Evolutionary conservation across 2,113 vertebrate genomes (phyloP), one percentile per base, ranked within the genome.

Genomic region (Prionailurus bengalensis): DNA sequence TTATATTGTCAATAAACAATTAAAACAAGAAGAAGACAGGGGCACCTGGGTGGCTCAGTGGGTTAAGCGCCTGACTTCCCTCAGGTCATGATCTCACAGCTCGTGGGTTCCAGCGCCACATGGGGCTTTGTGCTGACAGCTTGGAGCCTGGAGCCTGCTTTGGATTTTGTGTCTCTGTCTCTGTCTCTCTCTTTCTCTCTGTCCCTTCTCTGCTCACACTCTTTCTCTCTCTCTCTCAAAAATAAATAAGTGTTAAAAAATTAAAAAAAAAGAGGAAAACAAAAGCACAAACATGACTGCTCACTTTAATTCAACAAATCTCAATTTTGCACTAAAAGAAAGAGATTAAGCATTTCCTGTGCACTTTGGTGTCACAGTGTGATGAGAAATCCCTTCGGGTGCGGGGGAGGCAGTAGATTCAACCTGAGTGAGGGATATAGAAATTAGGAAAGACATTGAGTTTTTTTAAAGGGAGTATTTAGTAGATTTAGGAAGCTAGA

Each of bases 311-410:
- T 45, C 3, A 45, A 74, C 17, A 74, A 45, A 14, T 45, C 39
- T 45, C 39, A 45, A 74, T 74, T 74, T 45, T 74, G 25, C 73
- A 74, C 73, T 74, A 74, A 45, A 74, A 45, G 12, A 74, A 74
- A 74, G 58, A 93, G 81, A 84, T 94, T 55, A 70, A 97, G 31
- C 29, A 89, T 86, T 95, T 73, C 31, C 91, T 70, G 31, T 51
- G 65, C 68, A 23, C 63, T 90, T 95, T 89, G 91, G 29, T 66
- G 63, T 96, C 80, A 58, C 0, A 71, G 58, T 3, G 27, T 93
- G 74, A 97, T 61, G 76, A 66, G 36, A 97, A 96, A 97, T 95
- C 76, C 2, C 51, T 70, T 70, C 48, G 91, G 76, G 42, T 94
- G 91, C 0, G 8, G 45, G 45, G 45, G 45, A 45, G 45, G 45